phyloP scores from a whole-genome alignment of 1,140 invertebrate species.

The Helicoverpa armigera region DNA sequence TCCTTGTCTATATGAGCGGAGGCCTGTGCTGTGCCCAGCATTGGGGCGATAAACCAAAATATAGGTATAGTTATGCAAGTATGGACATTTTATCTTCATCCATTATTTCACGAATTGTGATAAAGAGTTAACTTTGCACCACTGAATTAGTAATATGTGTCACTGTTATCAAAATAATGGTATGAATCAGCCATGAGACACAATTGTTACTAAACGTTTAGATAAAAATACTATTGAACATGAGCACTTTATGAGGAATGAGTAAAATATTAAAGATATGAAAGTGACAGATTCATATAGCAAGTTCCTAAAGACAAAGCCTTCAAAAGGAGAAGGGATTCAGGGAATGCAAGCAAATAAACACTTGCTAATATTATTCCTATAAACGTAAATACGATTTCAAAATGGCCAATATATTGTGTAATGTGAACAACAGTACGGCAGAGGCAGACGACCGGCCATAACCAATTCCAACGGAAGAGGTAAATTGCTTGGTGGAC shows the following conservation, averaged over 20 bases:
- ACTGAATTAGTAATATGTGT: background rate
- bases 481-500: slow-evolving; percentile 49
- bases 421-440: background rate
- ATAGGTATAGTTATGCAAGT: background rate
- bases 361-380: background rate
- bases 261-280: too few relatives aligned
- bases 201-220: too few relatives aligned
- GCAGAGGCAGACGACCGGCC: slow-evolving; percentile 15
- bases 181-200: slow-evolving; percentile 1
- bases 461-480: slow-evolving; percentile 47
- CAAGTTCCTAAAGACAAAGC: too few relatives aligned
- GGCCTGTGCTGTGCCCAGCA: too few relatives aligned
- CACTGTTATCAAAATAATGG: slow-evolving; percentile 6
- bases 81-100: background rate
- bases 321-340: too few relatives aligned
- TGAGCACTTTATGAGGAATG: too few relatives aligned
- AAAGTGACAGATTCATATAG: too few relatives aligned
- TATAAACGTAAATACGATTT: background rate
- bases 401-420: background rate
- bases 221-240: too few relatives aligned
- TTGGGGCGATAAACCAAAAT: background rate
- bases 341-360: too few relatives aligned
- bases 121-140: background rate
- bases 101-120: background rate
- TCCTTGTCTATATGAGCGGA: too few relatives aligned